These are phyloP conservation scores for Trididemnum miniatum DNA, from an alignment of 23 tunicate species.

Conservation along the genomic window DNA sequence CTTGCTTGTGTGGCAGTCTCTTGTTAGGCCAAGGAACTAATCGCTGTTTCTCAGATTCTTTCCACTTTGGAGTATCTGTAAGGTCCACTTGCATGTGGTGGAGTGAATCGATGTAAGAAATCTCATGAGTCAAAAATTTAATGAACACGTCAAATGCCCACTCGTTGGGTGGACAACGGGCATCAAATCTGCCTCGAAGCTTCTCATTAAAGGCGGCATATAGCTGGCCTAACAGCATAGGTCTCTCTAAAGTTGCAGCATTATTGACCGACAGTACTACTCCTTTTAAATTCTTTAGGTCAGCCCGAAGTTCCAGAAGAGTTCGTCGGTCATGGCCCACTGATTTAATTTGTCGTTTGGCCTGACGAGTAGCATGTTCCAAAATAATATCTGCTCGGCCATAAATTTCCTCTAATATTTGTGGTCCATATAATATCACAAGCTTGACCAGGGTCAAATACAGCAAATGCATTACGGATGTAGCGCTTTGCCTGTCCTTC, in stretches of 20 bases:
- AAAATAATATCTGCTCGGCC: conserved; percentile 3
- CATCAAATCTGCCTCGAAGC: conserved; percentile 11
- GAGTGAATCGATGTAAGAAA: conserved; percentile 1
- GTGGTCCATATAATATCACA: conserved; percentile 13
- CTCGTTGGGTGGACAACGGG: not conserved
- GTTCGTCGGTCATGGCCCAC: not conserved
- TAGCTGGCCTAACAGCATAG: not conserved
- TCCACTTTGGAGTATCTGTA: not conserved
- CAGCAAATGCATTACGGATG: conserved; percentile 12
- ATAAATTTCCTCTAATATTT: not conserved
- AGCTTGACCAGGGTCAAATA: conserved; percentile 1
- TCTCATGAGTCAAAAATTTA: conserved; percentile 3
- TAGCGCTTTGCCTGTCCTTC: conserved; percentile 18
- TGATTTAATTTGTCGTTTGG: not conserved
- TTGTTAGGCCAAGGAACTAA: no score
- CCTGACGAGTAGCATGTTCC: not conserved
- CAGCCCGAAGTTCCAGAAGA: conserved; percentile 8
- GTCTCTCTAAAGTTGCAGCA: not conserved
- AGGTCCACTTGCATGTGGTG: conserved; percentile 8
- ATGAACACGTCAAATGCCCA: not conserved
- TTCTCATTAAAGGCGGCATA: conserved; percentile 9
- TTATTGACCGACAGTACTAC: not conserved
- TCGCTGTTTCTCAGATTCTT: not conserved
- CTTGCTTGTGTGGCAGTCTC: not conserved
- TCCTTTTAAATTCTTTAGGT: not conserved